Evolutionary conservation across 2,113 vertebrate species (phyloP), one percentile per base, ranked within the genome.

Genomic region (Ceyx cyanopectus): DNA sequence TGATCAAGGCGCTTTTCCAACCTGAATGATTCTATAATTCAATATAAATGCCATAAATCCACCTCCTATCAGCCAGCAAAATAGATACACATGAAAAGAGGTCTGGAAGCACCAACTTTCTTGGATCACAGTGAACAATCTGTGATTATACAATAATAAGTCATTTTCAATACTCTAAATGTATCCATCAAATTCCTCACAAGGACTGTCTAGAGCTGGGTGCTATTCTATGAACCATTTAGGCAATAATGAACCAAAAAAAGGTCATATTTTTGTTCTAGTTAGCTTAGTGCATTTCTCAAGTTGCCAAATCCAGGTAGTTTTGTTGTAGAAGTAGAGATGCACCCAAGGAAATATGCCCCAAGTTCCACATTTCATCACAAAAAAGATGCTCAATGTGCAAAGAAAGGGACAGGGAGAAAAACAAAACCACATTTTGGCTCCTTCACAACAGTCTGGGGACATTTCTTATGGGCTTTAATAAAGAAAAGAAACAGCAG

Each of bases 261-360:
- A 82, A 87, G 30, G 30, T 77, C 41, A 74, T 6, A 40, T 60
- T 92, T 96, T 95, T 96, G 85, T 95, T 94, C 68, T 37, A 37
- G 37, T 37, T 37, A 37, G 37, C 37, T 77, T 32, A 57, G 11
- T 7, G 12, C 65, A 69, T 40, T 54, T 54, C 50, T 48, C 17
- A 2, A 2, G 34, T 56, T 85, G 86, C 29, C 2, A 2, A 60
- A 14, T 54, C 45, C 46, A 79, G n/a, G 41, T 34, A 37, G 43
- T 22, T 56, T 56, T 69, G n/a, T 43, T 92, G 81, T 51, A 63
- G 51, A 93, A 82, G 41, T 29, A 94, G 26, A 90, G 56, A 69
- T 27, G 40, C 7, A 56, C 10, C 65, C 6, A 15, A 72, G 37
- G 34, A 84, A 91, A 62, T 6, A 63, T 81, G 23, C 22, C 9